Evolutionary conservation across 2,797 vertebrate genomes (phyloP).

Genomic region (Florisuga fusca): DNA sequence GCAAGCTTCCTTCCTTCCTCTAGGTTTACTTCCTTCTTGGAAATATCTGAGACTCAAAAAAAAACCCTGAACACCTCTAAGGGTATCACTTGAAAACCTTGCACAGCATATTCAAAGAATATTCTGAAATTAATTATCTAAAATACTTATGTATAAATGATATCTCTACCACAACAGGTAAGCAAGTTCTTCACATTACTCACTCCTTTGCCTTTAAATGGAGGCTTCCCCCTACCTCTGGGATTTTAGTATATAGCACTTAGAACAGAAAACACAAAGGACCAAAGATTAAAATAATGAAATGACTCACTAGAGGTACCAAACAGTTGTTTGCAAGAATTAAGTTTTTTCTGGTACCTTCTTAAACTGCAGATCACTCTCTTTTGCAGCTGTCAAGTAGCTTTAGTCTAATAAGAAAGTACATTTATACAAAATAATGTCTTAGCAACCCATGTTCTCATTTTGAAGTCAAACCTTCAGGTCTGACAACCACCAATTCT

Average conservation of each 20-base stretch:
- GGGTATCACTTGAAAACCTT: background rate
- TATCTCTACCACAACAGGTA: background rate
- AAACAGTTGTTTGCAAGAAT: background rate
- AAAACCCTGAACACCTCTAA: background rate
- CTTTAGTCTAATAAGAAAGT: background rate
- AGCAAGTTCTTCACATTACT: background rate
- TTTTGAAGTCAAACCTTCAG: background rate
- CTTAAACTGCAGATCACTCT: background rate
- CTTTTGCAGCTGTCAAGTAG: background rate
- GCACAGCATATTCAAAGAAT: rapidly evolving
- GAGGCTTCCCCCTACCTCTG: background rate
- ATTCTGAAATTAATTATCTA: background rate
- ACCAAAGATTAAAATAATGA: background rate
- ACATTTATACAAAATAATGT: background rate
- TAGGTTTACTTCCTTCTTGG: background rate
- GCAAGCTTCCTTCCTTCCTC: background rate
- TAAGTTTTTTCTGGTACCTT: background rate
- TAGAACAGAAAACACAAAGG: background rate
- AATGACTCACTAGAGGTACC: background rate
- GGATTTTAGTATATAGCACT: background rate
- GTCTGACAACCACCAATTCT: background rate
- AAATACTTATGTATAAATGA: background rate
- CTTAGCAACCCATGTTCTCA: background rate
- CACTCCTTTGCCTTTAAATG: background rate
- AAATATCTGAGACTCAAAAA: background rate